phyloP scores from a whole-genome alignment of 2,797 vertebrate genomes.

The Delichon dasypus region DNA sequence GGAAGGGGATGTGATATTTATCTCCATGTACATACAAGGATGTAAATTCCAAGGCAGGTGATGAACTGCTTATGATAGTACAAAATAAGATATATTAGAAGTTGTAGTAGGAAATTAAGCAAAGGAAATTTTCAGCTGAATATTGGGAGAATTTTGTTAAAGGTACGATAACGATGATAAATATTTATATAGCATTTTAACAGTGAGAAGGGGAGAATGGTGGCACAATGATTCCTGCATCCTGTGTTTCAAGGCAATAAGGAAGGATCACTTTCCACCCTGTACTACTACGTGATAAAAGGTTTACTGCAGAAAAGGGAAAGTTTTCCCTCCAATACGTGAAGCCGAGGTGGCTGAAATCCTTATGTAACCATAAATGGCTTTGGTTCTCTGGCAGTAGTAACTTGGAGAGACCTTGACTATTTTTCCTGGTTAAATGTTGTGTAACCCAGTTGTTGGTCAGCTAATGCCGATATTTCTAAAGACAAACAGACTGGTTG shows the following conservation, averaged over 20 bases:
- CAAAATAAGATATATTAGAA: conserved; percentile 65
- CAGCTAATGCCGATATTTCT: neutral
- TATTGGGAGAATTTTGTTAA: conserved; percentile 36
- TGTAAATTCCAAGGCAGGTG: conserved; percentile 49
- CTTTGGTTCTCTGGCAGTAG: neutral
- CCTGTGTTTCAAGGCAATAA: neutral
- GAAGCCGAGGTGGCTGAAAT: neutral
- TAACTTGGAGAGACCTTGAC: neutral
- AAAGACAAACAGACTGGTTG: neutral
- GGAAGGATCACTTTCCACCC: neutral
- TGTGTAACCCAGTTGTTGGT: neutral
- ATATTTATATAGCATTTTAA: neutral
- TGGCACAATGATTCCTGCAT: neutral
- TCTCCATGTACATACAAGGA: conserved; percentile 52
- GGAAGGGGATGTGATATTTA: conserved; percentile 17
- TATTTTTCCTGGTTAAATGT: neutral
- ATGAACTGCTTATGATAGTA: conserved; percentile 50
- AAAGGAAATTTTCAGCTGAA: conserved; percentile 49
- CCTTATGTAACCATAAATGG: neutral
- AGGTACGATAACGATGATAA: neutral
- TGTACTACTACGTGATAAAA: neutral
- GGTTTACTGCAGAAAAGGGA: neutral
- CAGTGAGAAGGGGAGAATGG: neutral
- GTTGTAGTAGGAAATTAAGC: conserved; percentile 51
- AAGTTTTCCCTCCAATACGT: neutral